These are phyloP conservation scores for Adineta ricciae DNA, from an alignment of 2,888 invertebrate species.

Conservation along the genomic window DNA sequence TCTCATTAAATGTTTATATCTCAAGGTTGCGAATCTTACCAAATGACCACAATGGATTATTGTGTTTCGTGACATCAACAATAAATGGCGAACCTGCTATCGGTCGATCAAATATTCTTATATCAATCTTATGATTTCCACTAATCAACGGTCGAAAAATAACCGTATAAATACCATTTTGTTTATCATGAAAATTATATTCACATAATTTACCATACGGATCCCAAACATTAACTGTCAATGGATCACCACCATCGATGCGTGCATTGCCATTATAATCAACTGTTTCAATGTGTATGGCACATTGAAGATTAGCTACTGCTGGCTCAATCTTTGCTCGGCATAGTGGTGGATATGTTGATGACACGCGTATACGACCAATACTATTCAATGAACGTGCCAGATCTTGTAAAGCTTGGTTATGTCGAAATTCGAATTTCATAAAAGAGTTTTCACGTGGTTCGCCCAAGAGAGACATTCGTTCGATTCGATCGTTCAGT, in stretches of 20 bases:
- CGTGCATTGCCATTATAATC: conserved; percentile 80
- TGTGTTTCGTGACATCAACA: conserved; percentile 64
- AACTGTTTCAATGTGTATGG: conserved; percentile 49
- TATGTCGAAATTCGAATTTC: conserved; percentile 59
- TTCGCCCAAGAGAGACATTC: conserved; percentile 69
- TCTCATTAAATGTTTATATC: too few relatives aligned
- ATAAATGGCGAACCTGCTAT: conserved; percentile 69
- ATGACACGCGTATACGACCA: conserved; percentile 68
- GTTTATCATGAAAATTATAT: conserved; percentile 17
- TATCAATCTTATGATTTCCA: conserved; percentile 53
- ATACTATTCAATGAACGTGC: conserved; percentile 45
- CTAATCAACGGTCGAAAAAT: conserved; percentile 52
- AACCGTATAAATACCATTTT: conserved; percentile 62
- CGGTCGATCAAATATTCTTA: conserved; percentile 71
- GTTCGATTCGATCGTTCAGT: conserved; percentile 70
- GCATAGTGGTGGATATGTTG: conserved; percentile 74
- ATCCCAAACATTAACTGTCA: conserved; percentile 60
- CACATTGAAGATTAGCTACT: conserved; percentile 38
- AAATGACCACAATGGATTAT: conserved; percentile 65
- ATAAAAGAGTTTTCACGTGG: conserved; percentile 82
- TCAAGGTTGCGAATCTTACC: too few relatives aligned
- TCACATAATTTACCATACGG: conserved; percentile 40
- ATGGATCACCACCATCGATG: conserved; percentile 73
- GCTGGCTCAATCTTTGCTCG: conserved; percentile 56
- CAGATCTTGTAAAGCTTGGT: conserved; percentile 42